These are phyloP conservation scores for Pelvicachromis taeniatus DNA, from an alignment of 2,113 vertebrate species.

Conservation along the genomic window DNA sequence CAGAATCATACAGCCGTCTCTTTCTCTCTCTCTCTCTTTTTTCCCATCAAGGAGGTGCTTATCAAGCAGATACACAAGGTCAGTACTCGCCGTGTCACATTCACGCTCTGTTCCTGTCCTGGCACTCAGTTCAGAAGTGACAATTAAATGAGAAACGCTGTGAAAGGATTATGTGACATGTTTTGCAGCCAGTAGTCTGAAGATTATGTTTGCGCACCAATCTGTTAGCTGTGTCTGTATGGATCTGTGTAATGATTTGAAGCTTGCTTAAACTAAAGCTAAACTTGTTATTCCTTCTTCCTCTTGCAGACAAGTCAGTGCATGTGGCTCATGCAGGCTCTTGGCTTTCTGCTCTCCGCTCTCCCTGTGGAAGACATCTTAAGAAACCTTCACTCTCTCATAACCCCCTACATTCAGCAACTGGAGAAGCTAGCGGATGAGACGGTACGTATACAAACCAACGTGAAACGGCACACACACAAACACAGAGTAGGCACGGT, in stretches of 20 bases:
- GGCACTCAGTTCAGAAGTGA: not conserved
- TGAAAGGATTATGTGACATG: not conserved
- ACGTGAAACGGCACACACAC: not conserved
- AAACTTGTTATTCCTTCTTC: slow-evolving; percentile 14
- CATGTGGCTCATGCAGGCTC: slow-evolving; percentile 99
- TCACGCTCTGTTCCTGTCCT: not conserved
- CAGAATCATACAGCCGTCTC: not conserved
- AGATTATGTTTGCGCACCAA: not conserved
- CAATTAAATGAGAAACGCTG: not conserved
- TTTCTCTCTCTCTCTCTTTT: not conserved
- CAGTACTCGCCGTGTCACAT: slow-evolving; percentile 30
- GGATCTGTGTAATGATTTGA: not conserved
- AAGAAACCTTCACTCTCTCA: slow-evolving; percentile 94
- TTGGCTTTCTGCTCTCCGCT: slow-evolving; percentile 95
- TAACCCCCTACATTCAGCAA: slow-evolving; percentile 98
- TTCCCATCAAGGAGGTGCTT: slow-evolving; percentile 84
- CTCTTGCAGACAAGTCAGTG: slow-evolving; percentile 91
- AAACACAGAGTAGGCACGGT: not conserved
- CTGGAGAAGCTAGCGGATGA: slow-evolving; percentile 95
- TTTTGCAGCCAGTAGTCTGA: not conserved
- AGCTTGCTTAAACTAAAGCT: not conserved
- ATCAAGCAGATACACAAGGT: slow-evolving; percentile 99
- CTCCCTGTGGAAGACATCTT: slow-evolving; percentile 97
- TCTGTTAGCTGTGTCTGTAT: not conserved
- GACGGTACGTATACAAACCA: slow-evolving; percentile 72